phyloP scores from a whole-genome alignment of 2,888 invertebrate genomes.

The Chymomyza caudatula region DNA sequence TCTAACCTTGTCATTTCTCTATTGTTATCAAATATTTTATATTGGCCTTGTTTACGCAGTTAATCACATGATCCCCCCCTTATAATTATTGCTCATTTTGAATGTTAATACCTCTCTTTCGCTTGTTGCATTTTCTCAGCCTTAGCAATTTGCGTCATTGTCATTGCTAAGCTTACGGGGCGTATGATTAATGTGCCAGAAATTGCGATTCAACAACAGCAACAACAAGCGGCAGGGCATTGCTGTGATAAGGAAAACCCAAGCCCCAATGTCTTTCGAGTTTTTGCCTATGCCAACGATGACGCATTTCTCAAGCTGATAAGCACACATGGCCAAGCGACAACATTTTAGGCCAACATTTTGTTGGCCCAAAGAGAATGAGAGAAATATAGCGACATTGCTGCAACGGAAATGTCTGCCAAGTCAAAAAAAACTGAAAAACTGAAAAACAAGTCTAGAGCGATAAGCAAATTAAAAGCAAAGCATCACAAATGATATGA shows the following conservation, averaged over 20 bases:
- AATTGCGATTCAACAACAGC: neutral
- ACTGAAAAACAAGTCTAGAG: neutral
- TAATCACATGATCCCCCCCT: neutral
- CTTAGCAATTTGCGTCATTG: neutral
- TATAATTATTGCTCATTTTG: neutral
- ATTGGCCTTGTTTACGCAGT: neutral
- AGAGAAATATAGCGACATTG: neutral
- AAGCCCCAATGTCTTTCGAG: neutral
- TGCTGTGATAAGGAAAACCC: neutral
- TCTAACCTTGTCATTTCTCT: neutral
- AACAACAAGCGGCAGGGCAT: neutral
- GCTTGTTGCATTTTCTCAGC: neutral
- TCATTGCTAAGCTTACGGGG: neutral
- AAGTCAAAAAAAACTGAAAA: neutral
- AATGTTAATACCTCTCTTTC: neutral
- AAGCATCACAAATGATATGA: neutral
- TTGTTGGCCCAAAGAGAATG: neutral
- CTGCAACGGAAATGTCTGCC: neutral
- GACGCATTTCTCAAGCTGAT: neutral
- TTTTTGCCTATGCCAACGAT: neutral
- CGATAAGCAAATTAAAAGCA: neutral
- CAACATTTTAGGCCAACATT: neutral
- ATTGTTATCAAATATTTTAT: neutral
- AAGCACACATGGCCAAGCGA: neutral
- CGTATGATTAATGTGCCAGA: neutral